phyloP scores from a whole-genome alignment of 2,113 vertebrate species.

The Illadopsis cleaveri region DNA sequence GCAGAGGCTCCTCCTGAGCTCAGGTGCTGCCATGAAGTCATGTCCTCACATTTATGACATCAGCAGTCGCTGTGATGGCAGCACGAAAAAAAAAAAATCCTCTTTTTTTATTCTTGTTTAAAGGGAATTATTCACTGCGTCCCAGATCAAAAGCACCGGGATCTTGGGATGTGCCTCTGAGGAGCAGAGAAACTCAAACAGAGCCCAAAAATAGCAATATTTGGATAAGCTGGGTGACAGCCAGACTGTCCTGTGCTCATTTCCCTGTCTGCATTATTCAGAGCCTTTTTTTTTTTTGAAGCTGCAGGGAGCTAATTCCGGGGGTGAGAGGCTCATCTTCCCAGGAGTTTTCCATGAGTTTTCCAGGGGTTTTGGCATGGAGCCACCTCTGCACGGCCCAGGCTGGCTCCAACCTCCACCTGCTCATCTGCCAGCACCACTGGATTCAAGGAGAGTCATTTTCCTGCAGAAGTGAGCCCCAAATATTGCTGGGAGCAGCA shows the following conservation, averaged over 20 bases:
- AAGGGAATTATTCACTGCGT: constrained; percentile 48
- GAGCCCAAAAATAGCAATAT: constrained; percentile 61
- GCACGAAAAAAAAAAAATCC: background rate
- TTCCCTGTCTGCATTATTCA: background rate
- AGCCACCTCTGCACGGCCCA: background rate
- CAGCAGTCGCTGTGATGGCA: background rate
- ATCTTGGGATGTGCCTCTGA: constrained; percentile 10
- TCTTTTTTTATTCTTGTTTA: background rate
- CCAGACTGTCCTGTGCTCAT: constrained; percentile 21
- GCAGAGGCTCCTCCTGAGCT: background rate
- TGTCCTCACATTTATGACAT: background rate
- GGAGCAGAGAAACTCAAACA: constrained; percentile 31
- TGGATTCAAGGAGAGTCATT: accelerated
- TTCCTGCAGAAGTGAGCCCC: background rate
- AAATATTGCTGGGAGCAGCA: background rate
- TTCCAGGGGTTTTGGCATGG: background rate
- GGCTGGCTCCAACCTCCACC: background rate
- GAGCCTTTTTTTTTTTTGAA: constrained; percentile 20
- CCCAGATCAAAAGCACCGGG: constrained; percentile 31
- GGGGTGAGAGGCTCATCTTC: background rate
- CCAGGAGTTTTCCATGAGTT: background rate
- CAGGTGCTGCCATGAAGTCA: background rate
- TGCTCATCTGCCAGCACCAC: background rate
- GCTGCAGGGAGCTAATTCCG: constrained; percentile 1
- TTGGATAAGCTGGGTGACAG: constrained; percentile 55